phyloP scores from a whole-genome alignment of 2,113 vertebrate genomes.

The Ailuropoda melanoleuca region DNA sequence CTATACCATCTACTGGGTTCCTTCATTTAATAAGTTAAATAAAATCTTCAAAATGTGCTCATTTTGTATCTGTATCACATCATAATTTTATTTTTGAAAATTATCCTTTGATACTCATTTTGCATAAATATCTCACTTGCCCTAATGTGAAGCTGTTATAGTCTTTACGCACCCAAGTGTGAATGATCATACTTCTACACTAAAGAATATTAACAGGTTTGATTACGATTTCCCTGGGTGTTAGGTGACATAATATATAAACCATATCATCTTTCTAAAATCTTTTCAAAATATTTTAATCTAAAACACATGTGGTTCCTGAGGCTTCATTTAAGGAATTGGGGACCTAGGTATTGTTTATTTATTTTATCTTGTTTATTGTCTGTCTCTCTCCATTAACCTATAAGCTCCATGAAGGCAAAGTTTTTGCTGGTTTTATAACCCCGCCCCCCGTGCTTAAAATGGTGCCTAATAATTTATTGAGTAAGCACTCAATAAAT shows the following conservation, averaged over 20 bases:
- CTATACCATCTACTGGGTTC: neutral
- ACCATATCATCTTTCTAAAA: neutral
- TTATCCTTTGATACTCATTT: neutral
- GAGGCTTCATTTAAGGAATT: neutral
- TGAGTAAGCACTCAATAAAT: neutral
- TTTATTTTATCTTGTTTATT: neutral
- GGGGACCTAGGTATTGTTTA: neutral
- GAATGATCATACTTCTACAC: neutral
- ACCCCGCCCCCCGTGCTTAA: neutral
- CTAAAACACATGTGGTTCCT: neutral
- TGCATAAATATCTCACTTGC: neutral
- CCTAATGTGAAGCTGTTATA: neutral
- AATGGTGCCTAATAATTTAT: neutral
- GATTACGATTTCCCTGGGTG: neutral
- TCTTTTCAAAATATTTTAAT: neutral
- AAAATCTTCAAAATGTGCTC: neutral
- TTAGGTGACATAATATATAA: neutral
- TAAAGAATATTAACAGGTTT: neutral
- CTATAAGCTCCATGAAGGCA: neutral
- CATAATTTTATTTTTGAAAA: neutral
- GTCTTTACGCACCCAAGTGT: neutral
- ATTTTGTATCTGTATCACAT: neutral
- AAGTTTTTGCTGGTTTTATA: constrained; percentile 34
- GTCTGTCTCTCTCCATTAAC: neutral
- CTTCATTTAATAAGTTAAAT: neutral